These are phyloP conservation scores for Tolypeutes matacus DNA, from an alignment of 2,797 vertebrate species.

Conservation along the genomic window DNA sequence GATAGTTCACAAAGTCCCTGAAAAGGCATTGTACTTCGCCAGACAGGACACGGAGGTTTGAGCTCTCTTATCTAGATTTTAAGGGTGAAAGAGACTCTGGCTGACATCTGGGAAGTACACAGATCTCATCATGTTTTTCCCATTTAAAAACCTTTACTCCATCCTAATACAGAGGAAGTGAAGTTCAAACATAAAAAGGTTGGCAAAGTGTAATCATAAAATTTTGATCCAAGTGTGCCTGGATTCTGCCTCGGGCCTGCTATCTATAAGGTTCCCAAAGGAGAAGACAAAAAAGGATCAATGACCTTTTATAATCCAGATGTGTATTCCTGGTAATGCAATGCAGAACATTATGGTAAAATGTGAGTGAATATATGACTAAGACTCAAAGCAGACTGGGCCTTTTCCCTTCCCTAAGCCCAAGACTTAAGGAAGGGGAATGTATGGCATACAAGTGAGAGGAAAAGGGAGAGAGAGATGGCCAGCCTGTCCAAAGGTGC, in stretches of 20 bases:
- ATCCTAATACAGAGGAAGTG: neutral
- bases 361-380: neutral
- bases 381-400: neutral
- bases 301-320: neutral
- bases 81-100: neutral
- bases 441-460: neutral
- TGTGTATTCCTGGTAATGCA: neutral
- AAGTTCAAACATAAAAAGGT: neutral
- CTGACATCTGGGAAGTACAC: neutral
- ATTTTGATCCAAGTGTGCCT: neutral
- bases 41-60: neutral
- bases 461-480: neutral
- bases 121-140: conserved; percentile 18
- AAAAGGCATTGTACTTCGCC: neutral
- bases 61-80: neutral
- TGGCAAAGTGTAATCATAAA: neutral
- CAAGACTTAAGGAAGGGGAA: neutral
- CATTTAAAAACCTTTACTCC: conserved; percentile 32
- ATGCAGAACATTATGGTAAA: neutral
- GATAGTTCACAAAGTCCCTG: neutral
- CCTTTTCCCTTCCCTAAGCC: neutral
- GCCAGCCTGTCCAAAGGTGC: neutral
- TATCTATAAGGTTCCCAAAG: neutral
- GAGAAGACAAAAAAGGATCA: neutral
- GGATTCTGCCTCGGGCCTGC: neutral